Evolutionary conservation across 2,888 invertebrate genomes (phyloP), one percentile per base, ranked within the genome.

Genomic region (Nasonovia ribisnigri): DNA sequence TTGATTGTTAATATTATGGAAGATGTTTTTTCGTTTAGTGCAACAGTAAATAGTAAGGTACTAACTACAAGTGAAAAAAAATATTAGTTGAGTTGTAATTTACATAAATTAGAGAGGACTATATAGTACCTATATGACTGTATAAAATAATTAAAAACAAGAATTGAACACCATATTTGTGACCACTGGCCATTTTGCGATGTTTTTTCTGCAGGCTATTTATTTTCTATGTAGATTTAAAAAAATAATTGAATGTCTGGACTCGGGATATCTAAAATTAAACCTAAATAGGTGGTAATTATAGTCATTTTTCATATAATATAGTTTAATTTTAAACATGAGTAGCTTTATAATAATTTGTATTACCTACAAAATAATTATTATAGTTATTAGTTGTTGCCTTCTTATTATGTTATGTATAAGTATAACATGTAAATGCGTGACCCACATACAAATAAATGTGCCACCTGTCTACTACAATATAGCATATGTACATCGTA

Each of bases 401-500:
- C 0, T 13, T 26, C 24, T 67, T 67, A n/a, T 67, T 36, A 67
- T 16, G 13, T 16, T n/a, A 16, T 3, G 36, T 36, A 8, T 77
- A 77, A 77, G 36, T 36, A 8, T 77, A 77, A 77, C 36, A 77
- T 36, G 77, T 36, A 77, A 77, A 36, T 20, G 20, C 20, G 20
- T 77, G 77, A 36, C 77, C 77, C 77, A 77, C 77, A 77, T 77
- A 77, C 77, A 77, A 36, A 77, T 77, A 77, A 77, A 77, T 77
- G 36, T 77, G 77, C 36, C 20, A 77, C 77, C 36, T 77, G 36
- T 36, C 77, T 26, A 26, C 26, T 26, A 54, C 24, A 67, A 11
- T n/a, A 36, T 36, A 36, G 20, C 77, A 77, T 77, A 77, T 36
- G 36, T 36, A 77, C 6, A 77, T 77, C 36, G 3, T 26, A 57